phyloP scores from a whole-genome alignment of 2,113 vertebrate genomes.

The Lasiurus cinereus region DNA sequence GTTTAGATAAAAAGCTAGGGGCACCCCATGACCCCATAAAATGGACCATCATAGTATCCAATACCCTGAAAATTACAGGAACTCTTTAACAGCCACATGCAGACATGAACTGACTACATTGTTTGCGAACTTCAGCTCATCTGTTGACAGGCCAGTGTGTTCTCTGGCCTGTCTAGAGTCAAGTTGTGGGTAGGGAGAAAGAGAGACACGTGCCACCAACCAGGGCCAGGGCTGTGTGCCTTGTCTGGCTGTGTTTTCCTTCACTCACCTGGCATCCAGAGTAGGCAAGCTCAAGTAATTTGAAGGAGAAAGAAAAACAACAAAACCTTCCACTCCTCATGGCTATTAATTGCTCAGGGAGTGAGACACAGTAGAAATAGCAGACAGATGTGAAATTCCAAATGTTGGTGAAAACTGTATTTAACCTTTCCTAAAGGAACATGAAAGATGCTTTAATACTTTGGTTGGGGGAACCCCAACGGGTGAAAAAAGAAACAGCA shows the following conservation, averaged over 20 bases:
- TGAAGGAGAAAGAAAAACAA: conserved; percentile 21
- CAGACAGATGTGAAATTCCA: conserved; percentile 50
- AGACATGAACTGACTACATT: not conserved
- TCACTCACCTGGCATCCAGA: not conserved
- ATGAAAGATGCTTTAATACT: conserved; percentile 54
- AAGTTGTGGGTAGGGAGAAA: not conserved
- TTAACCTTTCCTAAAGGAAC: conserved; percentile 78
- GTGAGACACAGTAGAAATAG: conserved; percentile 53
- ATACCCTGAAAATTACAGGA: not conserved
- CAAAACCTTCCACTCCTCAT: not conserved
- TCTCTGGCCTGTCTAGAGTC: not conserved
- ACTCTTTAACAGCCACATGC: not conserved
- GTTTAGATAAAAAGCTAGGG: not conserved
- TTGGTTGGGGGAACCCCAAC: not conserved
- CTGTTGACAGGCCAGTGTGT: not conserved
- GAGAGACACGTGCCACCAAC: not conserved
- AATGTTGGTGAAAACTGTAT: conserved; percentile 48
- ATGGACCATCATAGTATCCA: not conserved
- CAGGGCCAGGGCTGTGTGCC: not conserved
- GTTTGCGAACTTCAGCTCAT: not conserved
- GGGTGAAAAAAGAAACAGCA: conserved; percentile 47
- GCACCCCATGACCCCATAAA: not conserved
- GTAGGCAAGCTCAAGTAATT: not conserved
- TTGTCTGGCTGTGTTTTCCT: not conserved
- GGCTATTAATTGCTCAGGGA: conserved; percentile 58